phyloP scores from a whole-genome alignment of 2,888 invertebrate genomes.

The Capitulum mitella region DNA sequence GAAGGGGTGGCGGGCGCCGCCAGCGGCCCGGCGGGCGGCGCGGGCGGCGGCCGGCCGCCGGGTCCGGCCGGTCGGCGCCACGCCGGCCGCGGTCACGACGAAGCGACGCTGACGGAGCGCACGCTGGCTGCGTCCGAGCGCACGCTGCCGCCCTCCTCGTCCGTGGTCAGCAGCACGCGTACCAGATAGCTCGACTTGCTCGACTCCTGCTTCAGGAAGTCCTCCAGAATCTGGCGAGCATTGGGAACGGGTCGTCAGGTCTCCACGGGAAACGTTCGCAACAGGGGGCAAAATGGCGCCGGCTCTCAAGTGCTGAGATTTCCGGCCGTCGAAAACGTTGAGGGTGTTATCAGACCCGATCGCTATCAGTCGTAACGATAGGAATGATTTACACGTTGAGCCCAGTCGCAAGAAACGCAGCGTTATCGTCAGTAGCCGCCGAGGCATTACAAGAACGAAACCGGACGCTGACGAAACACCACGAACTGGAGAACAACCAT shows the following conservation, averaged over 20 bases:
- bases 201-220: constrained; percentile 3
- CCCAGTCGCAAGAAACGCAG: no score
- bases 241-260: neutral
- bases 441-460: no score
- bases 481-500: no score
- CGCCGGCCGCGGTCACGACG: no score
- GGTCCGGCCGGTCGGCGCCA: neutral
- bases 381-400: no score
- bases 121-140: neutral
- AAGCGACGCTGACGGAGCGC: neutral
- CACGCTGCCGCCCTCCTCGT: neutral
- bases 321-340: no score
- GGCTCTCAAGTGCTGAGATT: no score
- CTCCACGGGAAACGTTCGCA: neutral
- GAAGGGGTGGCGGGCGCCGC: neutral
- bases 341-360: no score
- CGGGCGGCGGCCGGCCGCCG: neutral
- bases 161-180: neutral
- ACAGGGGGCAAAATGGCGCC: no score
- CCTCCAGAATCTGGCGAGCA: neutral
- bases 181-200: neutral
- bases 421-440: no score
- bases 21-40: neutral
- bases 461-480: no score
- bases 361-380: no score